Percentiles rank a stretch among this genome's conserved stretches.
These are phyloP conservation scores for Genyomyrus donnyi DNA, from an alignment of 2,113 vertebrate genomes.

Conservation along the genomic window DNA sequence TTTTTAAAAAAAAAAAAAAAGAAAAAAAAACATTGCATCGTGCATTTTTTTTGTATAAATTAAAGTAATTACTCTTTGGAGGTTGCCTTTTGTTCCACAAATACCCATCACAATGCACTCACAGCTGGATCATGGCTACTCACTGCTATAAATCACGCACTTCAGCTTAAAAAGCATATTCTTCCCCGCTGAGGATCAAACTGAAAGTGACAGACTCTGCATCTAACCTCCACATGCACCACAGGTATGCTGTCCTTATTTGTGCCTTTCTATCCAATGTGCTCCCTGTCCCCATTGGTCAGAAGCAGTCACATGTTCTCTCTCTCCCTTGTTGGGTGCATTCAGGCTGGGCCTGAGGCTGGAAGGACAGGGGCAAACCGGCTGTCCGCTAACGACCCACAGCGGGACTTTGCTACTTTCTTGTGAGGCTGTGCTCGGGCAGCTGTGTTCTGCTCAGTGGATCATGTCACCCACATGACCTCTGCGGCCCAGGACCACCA, in stretches of 20 bases:
- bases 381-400: conserved; percentile 22
- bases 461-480: conserved; percentile 36
- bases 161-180: neutral
- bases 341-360: conserved; percentile 1
- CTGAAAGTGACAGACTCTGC: conserved; percentile 4
- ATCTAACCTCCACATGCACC: neutral
- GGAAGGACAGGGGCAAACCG: conserved; percentile 30
- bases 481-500: conserved; percentile 22
- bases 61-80: neutral
- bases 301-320: neutral
- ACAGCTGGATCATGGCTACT: neutral
- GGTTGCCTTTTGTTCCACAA: neutral
- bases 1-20: neutral
- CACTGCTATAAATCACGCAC: neutral
- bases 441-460: conserved; percentile 36
- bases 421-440: conserved; percentile 21
- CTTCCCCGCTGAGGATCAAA: neutral
- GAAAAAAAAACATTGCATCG: neutral
- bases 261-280: neutral
- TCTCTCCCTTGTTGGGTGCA: neutral
- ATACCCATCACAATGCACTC: neutral
- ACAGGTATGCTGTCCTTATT: conserved; percentile 7
- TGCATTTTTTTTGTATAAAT: neutral
- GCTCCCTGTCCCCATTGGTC: neutral
- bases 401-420: conserved; percentile 27